Conservation (phyloP, 2,113 vertebrate species). For the Pituophis catenifer region DNA sequence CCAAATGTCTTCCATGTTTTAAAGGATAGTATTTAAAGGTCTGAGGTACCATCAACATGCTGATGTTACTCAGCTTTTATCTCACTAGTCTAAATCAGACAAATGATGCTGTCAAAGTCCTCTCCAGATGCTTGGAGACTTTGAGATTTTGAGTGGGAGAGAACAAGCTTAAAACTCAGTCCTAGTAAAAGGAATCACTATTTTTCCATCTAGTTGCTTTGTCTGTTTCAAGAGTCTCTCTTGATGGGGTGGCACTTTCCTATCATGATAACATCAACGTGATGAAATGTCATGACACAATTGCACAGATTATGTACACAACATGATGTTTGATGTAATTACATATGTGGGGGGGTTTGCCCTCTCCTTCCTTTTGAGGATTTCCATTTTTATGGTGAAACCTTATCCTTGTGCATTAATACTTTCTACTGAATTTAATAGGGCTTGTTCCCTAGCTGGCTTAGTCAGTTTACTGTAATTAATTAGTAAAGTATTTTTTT, state of each 20-base stretch:
- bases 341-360: neutral
- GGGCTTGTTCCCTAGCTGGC: neutral
- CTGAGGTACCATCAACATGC: neutral
- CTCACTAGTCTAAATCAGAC: neutral
- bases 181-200: neutral
- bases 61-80: neutral
- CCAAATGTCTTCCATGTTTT: neutral
- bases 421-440: neutral
- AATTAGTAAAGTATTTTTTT: neutral
- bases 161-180: neutral
- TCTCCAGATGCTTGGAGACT: neutral
- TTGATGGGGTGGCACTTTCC: neutral
- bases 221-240: neutral
- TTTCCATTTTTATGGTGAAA: neutral
- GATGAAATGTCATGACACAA: too few species aligned
- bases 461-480: neutral
- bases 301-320: neutral
- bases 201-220: neutral
- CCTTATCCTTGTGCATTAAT: neutral
- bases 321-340: neutral
- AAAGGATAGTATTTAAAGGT: neutral
- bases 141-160: neutral
- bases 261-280: neutral
- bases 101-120: neutral
- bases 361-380: neutral